Conservation (phyloP, 2,888 invertebrate species). For the Sipunculus nudus region DNA sequence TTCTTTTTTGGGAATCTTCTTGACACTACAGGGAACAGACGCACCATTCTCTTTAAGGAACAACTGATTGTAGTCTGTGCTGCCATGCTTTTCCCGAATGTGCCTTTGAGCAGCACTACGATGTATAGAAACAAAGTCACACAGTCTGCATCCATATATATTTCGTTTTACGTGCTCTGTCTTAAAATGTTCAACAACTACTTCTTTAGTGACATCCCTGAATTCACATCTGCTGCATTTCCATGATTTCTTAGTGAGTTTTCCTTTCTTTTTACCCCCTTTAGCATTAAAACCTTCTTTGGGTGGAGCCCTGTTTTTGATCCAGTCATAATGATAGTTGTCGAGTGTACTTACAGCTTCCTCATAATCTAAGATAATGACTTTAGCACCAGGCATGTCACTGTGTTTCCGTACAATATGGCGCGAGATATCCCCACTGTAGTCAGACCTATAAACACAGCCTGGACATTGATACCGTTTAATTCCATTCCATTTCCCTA, state of each 20-base stretch:
- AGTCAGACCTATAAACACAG: constrained; percentile 92
- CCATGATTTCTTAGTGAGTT: constrained; percentile 67
- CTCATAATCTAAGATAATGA: constrained; percentile 48
- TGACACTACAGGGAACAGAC: too few relatives aligned
- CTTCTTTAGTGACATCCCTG: constrained; percentile 50
- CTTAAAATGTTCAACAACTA: constrained; percentile 54
- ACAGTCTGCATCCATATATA: constrained; percentile 55
- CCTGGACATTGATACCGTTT: constrained; percentile 94
- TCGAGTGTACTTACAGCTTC: constrained; percentile 47
- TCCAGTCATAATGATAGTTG: constrained; percentile 43
- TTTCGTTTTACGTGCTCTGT: constrained; percentile 30
- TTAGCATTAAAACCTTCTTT: constrained; percentile 21
- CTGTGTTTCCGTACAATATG: constrained; percentile 77
- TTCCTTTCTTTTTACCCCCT: too few relatives aligned
- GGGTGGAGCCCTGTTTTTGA: constrained; percentile 32
- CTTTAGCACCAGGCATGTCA: constrained; percentile 32
- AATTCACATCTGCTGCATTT: constrained; percentile 91
- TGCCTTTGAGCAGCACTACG: constrained; percentile 64
- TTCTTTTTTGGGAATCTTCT: neutral
- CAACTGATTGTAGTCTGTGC: constrained; percentile 41
- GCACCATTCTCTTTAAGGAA: too few relatives aligned
- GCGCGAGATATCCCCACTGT: constrained; percentile 97
- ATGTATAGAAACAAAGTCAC: constrained; percentile 65
- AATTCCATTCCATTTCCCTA: too few relatives aligned
- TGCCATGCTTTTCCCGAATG: constrained; percentile 47